Evolutionary conservation across 2,888 invertebrate species (phyloP).

Genomic region (Eustalomyia histrio): DNA sequence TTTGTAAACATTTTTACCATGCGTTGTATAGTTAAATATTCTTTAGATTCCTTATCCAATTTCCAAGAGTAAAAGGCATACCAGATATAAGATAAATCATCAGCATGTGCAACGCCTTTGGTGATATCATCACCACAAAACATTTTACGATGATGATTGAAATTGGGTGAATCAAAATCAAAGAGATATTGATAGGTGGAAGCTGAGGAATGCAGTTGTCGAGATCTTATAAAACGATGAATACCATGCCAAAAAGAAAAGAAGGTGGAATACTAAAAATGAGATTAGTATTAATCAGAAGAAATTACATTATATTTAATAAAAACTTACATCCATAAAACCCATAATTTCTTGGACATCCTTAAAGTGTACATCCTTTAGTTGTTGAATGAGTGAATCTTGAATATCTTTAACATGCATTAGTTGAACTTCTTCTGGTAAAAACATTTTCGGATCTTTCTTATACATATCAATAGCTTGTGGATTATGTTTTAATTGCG

Average conservation of each 20-base stretch:
- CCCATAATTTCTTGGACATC: slow-evolving; percentile 49
- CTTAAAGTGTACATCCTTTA: slow-evolving; percentile 55
- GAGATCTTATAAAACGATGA: slow-evolving; percentile 62
- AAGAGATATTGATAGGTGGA: slow-evolving; percentile 71
- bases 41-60: slow-evolving; percentile 71
- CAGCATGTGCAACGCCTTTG: slow-evolving; percentile 77
- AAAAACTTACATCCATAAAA: slow-evolving; percentile 68
- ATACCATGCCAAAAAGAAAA: slow-evolving; percentile 69
- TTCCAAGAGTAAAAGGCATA: slow-evolving; percentile 74
- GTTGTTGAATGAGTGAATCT: not conserved
- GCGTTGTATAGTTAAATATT: slow-evolving; percentile 76
- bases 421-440: slow-evolving; percentile 72
- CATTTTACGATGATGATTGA: slow-evolving; percentile 76
- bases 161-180: slow-evolving; percentile 68
- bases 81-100: slow-evolving; percentile 78
- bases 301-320: not conserved
- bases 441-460: slow-evolving; percentile 50
- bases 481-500: slow-evolving; percentile 66
- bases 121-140: slow-evolving; percentile 74
- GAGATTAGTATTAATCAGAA: slow-evolving; percentile 17
- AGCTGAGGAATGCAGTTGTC: slow-evolving; percentile 29
- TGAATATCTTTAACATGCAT: slow-evolving; percentile 61
- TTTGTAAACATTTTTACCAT: slow-evolving; percentile 76
- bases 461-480: slow-evolving; percentile 49
- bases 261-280: slow-evolving; percentile 62